Percentiles rank a stretch among this genome's conserved stretches.
phyloP scores from a whole-genome alignment of 2,888 invertebrate species.

The Dryocosmus kuriphilus region DNA sequence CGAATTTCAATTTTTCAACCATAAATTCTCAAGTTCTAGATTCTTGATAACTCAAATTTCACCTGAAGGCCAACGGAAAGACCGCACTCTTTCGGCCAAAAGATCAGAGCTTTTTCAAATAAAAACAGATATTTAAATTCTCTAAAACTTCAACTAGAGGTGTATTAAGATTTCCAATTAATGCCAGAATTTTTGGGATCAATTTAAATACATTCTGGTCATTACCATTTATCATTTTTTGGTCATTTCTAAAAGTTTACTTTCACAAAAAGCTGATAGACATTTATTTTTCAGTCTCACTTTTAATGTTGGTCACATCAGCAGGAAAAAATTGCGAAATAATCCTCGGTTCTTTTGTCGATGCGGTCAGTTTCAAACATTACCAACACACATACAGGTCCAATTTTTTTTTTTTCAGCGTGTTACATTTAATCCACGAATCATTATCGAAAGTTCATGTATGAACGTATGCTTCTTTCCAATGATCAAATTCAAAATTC shows the following conservation, averaged over 20 bases:
- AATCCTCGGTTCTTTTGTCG: constrained; percentile 24
- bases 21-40: neutral
- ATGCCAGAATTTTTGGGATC: neutral
- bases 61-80: neutral
- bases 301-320: constrained; percentile 6
- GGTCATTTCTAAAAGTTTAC: neutral
- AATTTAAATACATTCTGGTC: neutral
- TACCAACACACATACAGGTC: neutral
- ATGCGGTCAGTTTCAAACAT: constrained; percentile 31
- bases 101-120: neutral
- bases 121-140: neutral
- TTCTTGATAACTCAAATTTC: neutral
- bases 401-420: constrained; percentile 21
- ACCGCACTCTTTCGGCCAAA: constrained; percentile 18
- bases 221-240: neutral
- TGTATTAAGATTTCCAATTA: neutral
- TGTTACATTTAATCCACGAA: constrained; percentile 36
- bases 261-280: too few species aligned
- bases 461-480: neutral
- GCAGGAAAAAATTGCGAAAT: constrained; percentile 20
- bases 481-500: constrained; percentile 15
- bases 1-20: neutral
- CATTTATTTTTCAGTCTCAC: neutral
- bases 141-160: neutral
- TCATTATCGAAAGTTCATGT: constrained; percentile 27